Evolutionary conservation across 2,113 vertebrate species (phyloP), one percentile per base, ranked within the genome.

Genomic region (Tachysurus fulvidraco): DNA sequence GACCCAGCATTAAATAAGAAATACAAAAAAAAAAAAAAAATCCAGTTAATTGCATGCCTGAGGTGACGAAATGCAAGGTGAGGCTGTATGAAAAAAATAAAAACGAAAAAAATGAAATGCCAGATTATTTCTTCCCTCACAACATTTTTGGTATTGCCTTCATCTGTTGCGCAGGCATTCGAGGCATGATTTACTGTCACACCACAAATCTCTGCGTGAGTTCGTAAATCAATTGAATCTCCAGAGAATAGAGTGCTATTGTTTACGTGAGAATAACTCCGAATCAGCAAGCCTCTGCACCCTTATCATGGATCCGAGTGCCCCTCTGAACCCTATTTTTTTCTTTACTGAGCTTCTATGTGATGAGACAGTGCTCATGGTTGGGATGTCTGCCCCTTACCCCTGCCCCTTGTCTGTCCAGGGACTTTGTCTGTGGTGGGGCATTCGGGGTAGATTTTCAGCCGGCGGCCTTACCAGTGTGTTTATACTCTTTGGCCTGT

Each of bases 11-110:
- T 92, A 92, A 93, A 92, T 92, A 88, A 6, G 19, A 30, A 55
- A n/a, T n/a, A n/a, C n/a, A n/a, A n/a, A 36, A 36, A 36, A 36
- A 78, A 74, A 86, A 83, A 83, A 81, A 91, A 91, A 89, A 89
- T 87, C 89, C 89, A 89, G 87, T 93, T 93, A 93, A 94, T 94
- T 94, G 93, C 92, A 92, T 77, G 89, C 90, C 89, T 88, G 90
- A 81, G 64, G 85, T 85, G 83, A 87, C 87, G 88, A 85, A 91
- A 88, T 86, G 81, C 80, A 85, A 90, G 88, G 90, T 89, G 84
- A 85, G 85, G 78, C 88, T 71, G 6, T 17, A 28, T 73, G 10
- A 11, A 50, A 46, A 52, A 76, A 25, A 13, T 0, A 74, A 84
- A 89, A 91, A n/a, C n/a, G n/a, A n/a, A 90, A 92, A 91, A 83